A percentile compares a stretch with the other conserved stretches of the same genome.
phyloP scores from a whole-genome alignment of 2,797 vertebrate species.

The Falco columbarius region DNA sequence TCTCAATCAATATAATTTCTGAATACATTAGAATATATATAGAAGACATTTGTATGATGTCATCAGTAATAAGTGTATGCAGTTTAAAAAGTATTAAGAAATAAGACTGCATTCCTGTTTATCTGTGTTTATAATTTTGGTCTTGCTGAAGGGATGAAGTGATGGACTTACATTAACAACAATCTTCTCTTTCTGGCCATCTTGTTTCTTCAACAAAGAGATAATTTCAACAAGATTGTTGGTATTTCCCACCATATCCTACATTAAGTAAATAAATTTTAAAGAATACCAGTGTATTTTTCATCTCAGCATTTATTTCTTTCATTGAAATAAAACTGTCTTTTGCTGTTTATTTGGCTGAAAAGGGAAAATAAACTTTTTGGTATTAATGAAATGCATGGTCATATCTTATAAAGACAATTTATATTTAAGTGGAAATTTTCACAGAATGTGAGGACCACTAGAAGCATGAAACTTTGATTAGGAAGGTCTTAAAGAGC shows the following conservation, averaged over 20 bases:
- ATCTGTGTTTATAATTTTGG: not conserved
- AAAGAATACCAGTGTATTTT: not conserved
- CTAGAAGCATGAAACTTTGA: not conserved
- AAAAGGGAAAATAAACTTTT: not conserved
- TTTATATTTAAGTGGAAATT: not conserved
- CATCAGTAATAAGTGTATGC: not conserved
- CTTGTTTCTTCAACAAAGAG: not conserved
- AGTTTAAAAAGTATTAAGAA: not conserved
- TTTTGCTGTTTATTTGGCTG: not conserved
- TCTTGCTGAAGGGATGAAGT: not conserved
- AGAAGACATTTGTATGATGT: not conserved
- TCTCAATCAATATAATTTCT: not conserved
- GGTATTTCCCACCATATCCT: not conserved
- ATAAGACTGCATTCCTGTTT: not conserved
- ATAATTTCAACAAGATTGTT: not conserved
- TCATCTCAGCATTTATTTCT: not conserved
- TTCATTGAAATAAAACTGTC: not conserved
- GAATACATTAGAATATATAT: not conserved
- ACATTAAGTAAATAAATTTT: not conserved
- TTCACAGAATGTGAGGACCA: not conserved
- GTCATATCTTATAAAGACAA: not conserved
- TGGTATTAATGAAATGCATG: not conserved
- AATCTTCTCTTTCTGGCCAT: not conserved
- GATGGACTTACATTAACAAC: not conserved
- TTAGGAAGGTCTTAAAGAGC: not conserved